Evolutionary conservation across 2,888 invertebrate species (phyloP).

Genomic region (Tromatobia lineatoria): DNA sequence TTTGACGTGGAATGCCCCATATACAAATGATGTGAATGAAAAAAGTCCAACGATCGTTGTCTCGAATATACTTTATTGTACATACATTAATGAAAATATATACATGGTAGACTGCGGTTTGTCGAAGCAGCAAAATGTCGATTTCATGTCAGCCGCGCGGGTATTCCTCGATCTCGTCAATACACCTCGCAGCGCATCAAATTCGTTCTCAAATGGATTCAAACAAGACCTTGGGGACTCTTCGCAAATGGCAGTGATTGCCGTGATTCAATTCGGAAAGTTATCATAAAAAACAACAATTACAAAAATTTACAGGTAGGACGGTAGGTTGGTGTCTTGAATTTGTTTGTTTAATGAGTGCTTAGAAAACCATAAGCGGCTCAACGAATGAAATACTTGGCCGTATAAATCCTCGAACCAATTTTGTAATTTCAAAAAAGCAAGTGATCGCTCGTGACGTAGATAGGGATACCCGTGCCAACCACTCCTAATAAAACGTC

Average conservation of each 20-base stretch:
- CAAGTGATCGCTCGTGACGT: conserved; percentile 39
- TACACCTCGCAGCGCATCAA: conserved; percentile 19
- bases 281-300: conserved; percentile 40
- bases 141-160: conserved; percentile 68
- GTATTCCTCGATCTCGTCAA: conserved; percentile 65
- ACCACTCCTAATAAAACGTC: conserved; percentile 75
- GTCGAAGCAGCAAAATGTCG: conserved; percentile 83
- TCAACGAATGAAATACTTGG: conserved; percentile 23
- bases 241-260: conserved; percentile 63
- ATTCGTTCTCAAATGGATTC: background rate
- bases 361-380: conserved; percentile 38
- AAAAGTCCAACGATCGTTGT: conserved; percentile 56
- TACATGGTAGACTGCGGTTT: conserved; percentile 85
- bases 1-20: too few relatives aligned
- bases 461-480: conserved; percentile 76
- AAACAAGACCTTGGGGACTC: conserved; percentile 4
- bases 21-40: background rate
- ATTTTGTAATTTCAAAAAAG: conserved; percentile 45
- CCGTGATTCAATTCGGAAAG: conserved; percentile 59
- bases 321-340: conserved; percentile 58
- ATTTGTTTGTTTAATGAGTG: conserved; percentile 12
- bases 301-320: conserved; percentile 60
- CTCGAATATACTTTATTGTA: conserved; percentile 81
- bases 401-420: conserved; percentile 28
- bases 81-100: conserved; percentile 85